phyloP scores from a whole-genome alignment of 2,113 vertebrate species.

The Symphodus melops region DNA sequence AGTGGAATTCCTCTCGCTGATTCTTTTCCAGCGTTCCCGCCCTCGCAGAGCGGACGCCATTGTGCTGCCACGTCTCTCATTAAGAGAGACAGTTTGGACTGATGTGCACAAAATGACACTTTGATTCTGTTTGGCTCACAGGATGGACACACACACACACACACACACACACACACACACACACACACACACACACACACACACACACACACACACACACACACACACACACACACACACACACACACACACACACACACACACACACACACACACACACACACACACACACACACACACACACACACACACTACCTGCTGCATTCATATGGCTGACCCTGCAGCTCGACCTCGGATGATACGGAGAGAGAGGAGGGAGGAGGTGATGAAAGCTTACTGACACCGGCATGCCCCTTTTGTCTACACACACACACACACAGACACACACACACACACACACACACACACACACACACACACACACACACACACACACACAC shows the following conservation, averaged over 20 bases:
- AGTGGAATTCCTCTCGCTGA: conserved; percentile 34
- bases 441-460: background rate
- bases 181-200: too few species aligned
- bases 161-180: too few species aligned
- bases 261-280: too few species aligned
- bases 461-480: too few species aligned
- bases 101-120: conserved; percentile 14
- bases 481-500: too few species aligned
- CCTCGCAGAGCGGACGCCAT: conserved; percentile 20
- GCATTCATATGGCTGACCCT: conserved; percentile 15
- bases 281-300: background rate
- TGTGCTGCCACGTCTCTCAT: conserved; percentile 35
- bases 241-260: too few species aligned
- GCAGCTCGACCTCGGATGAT: conserved; percentile 28
- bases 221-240: too few species aligned
- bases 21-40: conserved; percentile 37
- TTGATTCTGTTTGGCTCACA: background rate
- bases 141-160: background rate
- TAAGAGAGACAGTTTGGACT: conserved; percentile 44
- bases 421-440: background rate
- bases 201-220: too few species aligned
- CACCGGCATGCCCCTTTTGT: conserved; percentile 14
- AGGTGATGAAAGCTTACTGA: conserved; percentile 37
- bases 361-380: background rate
- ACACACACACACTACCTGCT: background rate